Evolutionary conservation across 2,888 invertebrate species (phyloP), one percentile per base, ranked within the genome.

Genomic region (Microchrysa polita): DNA sequence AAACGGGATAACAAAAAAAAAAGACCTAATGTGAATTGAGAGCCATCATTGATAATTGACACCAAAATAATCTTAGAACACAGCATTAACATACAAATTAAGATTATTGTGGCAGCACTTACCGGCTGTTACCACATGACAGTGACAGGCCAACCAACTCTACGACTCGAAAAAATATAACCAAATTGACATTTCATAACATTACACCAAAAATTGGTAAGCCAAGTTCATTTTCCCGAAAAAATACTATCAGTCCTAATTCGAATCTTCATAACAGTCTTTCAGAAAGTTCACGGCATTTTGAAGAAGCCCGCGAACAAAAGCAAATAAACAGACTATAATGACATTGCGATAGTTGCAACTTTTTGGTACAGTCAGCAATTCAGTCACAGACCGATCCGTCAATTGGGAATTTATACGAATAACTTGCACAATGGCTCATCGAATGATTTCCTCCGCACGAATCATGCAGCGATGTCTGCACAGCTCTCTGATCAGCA

Each of bases 401-500:
- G 48, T 12, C 20, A 42, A n/a, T 12, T 12, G 16, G 48, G 48
- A 55, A 23, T 23, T 67, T 27, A 5, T 40, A 7, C 10, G 69
- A 20, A 23, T 9, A 60, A 9, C 59, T 59, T 22, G 22, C 7
- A 60, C 14, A 42, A 91, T 91, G 91, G 90, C 91, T 77, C 87
- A 89, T 81, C 87, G 90, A 80, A 83, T 91, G 77, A 82, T 91
- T 74, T 86, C 84, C 76, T 87, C 88, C 73, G 88, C 88, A 60
- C 87, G 85, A 79, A 87, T 87, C 79, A 82, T 91, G 78, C 90
- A 90, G 80, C 86, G 85, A 80, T 79, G 80, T 55, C 74, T 83
- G 59, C 59, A 44, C 22, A 60, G 52, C 57, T n/a, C 69, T 2
- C 14, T 55, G 12, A 14, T 18, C 20, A 16, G n/a, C n/a, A 69